phyloP scores from a whole-genome alignment of 2,797 vertebrate species.

The Poeciliopsis presidionis region DNA sequence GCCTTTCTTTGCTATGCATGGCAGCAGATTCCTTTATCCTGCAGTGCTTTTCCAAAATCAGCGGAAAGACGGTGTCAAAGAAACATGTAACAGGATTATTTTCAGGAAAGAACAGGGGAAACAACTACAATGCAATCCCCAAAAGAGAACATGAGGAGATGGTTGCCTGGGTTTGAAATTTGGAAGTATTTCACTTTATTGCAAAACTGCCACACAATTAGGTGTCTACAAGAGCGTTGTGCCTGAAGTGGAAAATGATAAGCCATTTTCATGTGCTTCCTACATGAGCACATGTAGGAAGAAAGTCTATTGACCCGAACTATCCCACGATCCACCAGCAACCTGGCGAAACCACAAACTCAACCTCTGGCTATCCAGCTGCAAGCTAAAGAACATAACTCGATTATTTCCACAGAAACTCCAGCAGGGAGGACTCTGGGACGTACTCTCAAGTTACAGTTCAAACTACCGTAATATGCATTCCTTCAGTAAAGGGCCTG shows the following conservation, averaged over 20 bases:
- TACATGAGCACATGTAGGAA: constrained; percentile 34
- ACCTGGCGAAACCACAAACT: constrained; percentile 70
- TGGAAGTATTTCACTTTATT: neutral
- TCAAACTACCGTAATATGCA: constrained; percentile 11
- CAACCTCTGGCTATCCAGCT: constrained; percentile 72
- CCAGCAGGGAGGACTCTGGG: constrained; percentile 37
- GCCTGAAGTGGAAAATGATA: constrained; percentile 17
- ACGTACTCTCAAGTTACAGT: constrained; percentile 29
- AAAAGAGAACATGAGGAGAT: constrained; percentile 19
- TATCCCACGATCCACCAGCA: constrained; percentile 75
- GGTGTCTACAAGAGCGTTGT: neutral
- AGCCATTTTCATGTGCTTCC: neutral
- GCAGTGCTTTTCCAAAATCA: constrained; percentile 40
- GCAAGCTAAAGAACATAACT: constrained; percentile 52
- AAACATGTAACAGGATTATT: constrained; percentile 60
- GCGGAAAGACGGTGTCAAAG: constrained; percentile 63
- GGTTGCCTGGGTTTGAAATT: constrained; percentile 7
- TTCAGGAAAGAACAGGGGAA: constrained; percentile 55
- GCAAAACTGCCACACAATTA: neutral
- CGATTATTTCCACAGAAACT: constrained; percentile 40
- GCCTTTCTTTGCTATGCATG: constrained; percentile 42
- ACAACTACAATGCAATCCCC: constrained; percentile 34
- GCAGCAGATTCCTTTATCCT: constrained; percentile 54
- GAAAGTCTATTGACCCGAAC: constrained; percentile 51
- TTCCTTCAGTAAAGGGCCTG: constrained; percentile 1